These are phyloP conservation scores for Trachythela sp. DNA, from an alignment of 64 coral and sea anemone species.

Conservation along the genomic window DNA sequence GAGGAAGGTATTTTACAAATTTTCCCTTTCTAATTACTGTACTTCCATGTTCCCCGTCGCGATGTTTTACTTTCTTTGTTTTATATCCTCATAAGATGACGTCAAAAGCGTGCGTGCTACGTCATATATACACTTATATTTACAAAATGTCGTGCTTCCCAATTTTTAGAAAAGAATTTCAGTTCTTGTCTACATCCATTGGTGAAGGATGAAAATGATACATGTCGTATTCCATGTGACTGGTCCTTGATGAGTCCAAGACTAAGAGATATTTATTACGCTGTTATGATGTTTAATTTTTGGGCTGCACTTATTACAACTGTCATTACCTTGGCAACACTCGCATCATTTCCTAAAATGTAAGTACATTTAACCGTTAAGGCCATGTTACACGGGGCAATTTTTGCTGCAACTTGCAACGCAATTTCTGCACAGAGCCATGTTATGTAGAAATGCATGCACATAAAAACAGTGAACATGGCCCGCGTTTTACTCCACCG, in stretches of 20 bases:
- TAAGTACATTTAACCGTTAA: neutral
- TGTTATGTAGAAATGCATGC: too few species aligned
- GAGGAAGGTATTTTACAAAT: too few species aligned
- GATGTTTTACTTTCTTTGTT: too few species aligned
- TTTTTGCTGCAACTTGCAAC: too few species aligned
- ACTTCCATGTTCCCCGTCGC: too few species aligned
- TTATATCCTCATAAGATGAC: too few species aligned
- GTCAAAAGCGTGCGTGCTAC: too few species aligned
- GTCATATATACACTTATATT: neutral
- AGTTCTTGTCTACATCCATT: neutral
- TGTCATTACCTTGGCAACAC: neutral
- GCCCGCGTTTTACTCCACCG: too few species aligned
- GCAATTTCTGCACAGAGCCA: too few species aligned
- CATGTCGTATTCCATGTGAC: constrained; percentile 13
- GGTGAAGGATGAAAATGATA: neutral
- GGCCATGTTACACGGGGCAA: too few species aligned
- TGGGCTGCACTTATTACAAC: neutral
- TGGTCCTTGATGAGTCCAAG: neutral
- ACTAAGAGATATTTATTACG: neutral
- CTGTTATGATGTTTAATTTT: neutral
- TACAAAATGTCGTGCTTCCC: neutral
- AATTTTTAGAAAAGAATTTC: neutral
- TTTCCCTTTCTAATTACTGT: neutral
- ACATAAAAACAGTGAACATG: too few species aligned
- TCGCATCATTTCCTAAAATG: constrained; percentile 1